These are phyloP conservation scores for Drosophila maculinotata DNA, from an alignment of 2,888 invertebrate species.

Conservation along the genomic window DNA sequence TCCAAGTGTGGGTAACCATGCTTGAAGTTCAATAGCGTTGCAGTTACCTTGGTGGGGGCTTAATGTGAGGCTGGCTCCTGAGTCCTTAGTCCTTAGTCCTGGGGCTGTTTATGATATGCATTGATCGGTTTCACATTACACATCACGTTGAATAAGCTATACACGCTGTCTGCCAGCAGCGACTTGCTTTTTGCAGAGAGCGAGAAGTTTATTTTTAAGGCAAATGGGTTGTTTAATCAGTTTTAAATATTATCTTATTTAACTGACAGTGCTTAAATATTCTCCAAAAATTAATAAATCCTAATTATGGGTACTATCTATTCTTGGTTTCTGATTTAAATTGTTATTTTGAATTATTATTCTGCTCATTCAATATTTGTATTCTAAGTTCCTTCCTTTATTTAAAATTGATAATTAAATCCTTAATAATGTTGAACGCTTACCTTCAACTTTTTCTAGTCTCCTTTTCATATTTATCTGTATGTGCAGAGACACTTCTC, in stretches of 20 bases:
- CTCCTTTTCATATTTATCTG: not conserved
- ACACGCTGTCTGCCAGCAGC: not conserved
- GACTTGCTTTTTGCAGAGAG: not conserved
- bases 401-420: too few species aligned
- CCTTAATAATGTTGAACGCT: too few species aligned
- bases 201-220: not conserved
- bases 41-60: constrained; percentile 7
- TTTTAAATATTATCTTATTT: not conserved
- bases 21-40: constrained; percentile 54
- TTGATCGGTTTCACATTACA: constrained; percentile 35
- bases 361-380: not conserved
- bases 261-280: too few species aligned
- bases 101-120: constrained; percentile 46
- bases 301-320: too few species aligned
- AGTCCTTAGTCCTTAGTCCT: constrained; percentile 11
- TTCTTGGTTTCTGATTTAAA: too few species aligned
- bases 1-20: constrained; percentile 28
- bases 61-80: not conserved
- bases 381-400: not conserved
- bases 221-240: constrained; percentile 1
- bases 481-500: too few species aligned
- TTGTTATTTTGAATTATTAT: too few species aligned
- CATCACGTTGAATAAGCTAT: constrained; percentile 16
- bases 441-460: too few species aligned
- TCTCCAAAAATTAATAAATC: too few species aligned